These are phyloP conservation scores for Oscheius onirici DNA, from an alignment of 2,888 invertebrate species.

Conservation along the genomic window DNA sequence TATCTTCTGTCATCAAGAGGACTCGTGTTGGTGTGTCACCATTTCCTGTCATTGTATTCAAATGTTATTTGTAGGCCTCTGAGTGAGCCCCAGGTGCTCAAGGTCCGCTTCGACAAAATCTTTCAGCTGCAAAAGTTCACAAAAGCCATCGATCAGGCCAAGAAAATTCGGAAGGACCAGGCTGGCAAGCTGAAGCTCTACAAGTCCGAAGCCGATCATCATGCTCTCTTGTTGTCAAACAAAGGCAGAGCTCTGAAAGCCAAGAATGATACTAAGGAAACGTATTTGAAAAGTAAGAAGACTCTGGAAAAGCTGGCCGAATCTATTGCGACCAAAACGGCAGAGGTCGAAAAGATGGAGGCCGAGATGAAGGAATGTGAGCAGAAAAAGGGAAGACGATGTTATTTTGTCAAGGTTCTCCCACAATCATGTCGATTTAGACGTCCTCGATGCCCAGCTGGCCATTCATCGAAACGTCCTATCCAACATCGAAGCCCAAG, in stretches of 20 bases:
- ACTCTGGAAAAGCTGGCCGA: not conserved
- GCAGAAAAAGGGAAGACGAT: not conserved
- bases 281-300: constrained; percentile 9
- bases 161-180: constrained; percentile 50
- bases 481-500: too few relatives aligned
- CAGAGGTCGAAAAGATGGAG: not conserved
- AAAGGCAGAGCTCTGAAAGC: constrained; percentile 20
- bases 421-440: too few relatives aligned
- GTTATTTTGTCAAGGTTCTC: not conserved
- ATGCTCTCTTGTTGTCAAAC: constrained; percentile 1
- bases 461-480: too few relatives aligned
- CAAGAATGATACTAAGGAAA: constrained; percentile 16
- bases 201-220: constrained; percentile 21
- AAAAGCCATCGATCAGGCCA: constrained; percentile 84
- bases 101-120: constrained; percentile 95
- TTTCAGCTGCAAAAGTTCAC: constrained; percentile 89
- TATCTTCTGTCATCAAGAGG: constrained; percentile 98
- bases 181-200: constrained; percentile 39
- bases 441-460: too few relatives aligned
- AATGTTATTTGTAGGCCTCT: constrained; percentile 79
- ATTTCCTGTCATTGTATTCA: not conserved
- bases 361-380: not conserved
- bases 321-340: not conserved
- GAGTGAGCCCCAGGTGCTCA: constrained; percentile 90
- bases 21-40: constrained; percentile 87